phyloP scores from a whole-genome alignment of 2,888 invertebrate species.

The Troides helena region DNA sequence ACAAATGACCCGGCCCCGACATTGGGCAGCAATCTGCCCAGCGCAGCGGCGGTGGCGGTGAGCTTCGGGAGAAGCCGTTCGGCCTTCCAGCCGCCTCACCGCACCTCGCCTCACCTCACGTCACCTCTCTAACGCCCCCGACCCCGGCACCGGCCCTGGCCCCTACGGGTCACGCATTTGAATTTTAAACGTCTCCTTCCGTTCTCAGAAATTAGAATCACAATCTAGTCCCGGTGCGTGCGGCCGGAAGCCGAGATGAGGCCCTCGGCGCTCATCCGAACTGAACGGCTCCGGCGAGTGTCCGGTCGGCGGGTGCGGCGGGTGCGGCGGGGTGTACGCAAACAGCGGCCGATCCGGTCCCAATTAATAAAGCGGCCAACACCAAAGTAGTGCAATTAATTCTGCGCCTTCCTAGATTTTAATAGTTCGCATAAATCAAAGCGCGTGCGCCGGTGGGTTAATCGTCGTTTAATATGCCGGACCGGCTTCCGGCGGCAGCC shows the following conservation, averaged over 20 bases:
- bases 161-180: constrained; percentile 51
- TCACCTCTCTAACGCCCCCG: too few relatives aligned
- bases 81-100: too few relatives aligned
- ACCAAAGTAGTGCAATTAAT: constrained; percentile 79
- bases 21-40: too few relatives aligned
- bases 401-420: constrained; percentile 79
- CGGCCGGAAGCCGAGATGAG: constrained; percentile 60
- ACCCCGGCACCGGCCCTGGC: too few relatives aligned
- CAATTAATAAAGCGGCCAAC: constrained; percentile 78
- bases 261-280: constrained; percentile 73
- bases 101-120: too few relatives aligned
- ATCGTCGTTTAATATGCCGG: constrained; percentile 78
- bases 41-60: too few relatives aligned
- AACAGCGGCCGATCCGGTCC: constrained; percentile 76
- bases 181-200: constrained; percentile 50
- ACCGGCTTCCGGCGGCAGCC: constrained; percentile 43
- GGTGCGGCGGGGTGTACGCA: constrained; percentile 59
- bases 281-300: constrained; percentile 75
- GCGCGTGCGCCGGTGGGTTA: constrained; percentile 71
- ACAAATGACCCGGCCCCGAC: too few relatives aligned
- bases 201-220: background rate
- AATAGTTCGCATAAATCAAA: constrained; percentile 79
- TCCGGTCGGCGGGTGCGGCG: constrained; percentile 38
- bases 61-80: too few relatives aligned
- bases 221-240: constrained; percentile 35